Evolutionary conservation across 37 sponge, comb jelly and placozoan genomes (phyloP).

Genomic region (Halisarca cf. caerulea): DNA sequence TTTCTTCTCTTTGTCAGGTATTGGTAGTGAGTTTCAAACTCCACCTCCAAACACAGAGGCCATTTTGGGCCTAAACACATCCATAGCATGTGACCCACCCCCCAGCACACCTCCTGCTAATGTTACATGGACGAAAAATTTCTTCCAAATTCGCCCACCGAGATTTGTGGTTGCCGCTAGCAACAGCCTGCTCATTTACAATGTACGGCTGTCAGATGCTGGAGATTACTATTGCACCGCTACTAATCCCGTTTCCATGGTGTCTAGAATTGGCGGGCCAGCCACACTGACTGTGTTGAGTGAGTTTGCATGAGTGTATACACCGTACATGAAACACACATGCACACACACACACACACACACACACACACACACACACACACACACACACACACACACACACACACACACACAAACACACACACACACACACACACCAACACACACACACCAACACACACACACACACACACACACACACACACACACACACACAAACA

Average conservation of each 20-base stretch:
- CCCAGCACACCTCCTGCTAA: slow-evolving; percentile 54
- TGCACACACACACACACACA: neutral
- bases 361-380: neutral
- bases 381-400: too few species aligned
- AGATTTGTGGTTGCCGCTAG: neutral
- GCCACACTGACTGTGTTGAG: slow-evolving; percentile 45
- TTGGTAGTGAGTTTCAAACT: slow-evolving; percentile 33
- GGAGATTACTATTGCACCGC: slow-evolving; percentile 11
- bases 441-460: too few species aligned
- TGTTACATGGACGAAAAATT: slow-evolving; percentile 55
- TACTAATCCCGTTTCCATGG: neutral
- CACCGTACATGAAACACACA: neutral
- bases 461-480: too few species aligned
- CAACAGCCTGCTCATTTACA: neutral
- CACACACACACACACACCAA: too few species aligned
- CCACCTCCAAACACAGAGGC: slow-evolving; percentile 48
- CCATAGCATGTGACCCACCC: slow-evolving; percentile 54
- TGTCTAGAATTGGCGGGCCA: slow-evolving; percentile 28
- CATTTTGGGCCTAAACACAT: slow-evolving; percentile 8
- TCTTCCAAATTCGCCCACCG: neutral
- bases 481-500: too few species aligned
- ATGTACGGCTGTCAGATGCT: neutral
- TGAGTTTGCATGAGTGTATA: slow-evolving; percentile 17
- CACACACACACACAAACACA: too few species aligned
- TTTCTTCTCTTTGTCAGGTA: too few species aligned